These are phyloP conservation scores for Drosophila mercatorum DNA, from an alignment of 2,888 invertebrate genomes.

Conservation along the genomic window DNA sequence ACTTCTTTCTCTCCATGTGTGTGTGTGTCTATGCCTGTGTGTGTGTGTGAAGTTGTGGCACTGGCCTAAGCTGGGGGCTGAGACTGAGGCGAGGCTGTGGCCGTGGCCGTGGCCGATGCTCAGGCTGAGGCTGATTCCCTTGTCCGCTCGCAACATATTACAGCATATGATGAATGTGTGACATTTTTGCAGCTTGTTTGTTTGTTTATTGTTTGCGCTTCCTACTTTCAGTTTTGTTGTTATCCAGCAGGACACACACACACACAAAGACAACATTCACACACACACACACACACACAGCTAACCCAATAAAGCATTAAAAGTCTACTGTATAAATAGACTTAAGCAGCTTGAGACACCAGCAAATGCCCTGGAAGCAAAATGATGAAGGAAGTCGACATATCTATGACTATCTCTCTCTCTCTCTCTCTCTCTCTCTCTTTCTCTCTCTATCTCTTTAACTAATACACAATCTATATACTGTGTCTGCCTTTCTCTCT, in stretches of 20 bases:
- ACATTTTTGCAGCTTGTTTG: constrained; percentile 72
- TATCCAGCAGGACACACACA: constrained; percentile 9
- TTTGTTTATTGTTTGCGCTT: constrained; percentile 63
- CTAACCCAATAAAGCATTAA: constrained; percentile 8
- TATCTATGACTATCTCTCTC: too few species aligned
- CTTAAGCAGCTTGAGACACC: not conserved
- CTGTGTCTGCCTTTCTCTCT: too few species aligned
- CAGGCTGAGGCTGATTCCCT: constrained; percentile 9
- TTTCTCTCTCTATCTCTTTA: too few species aligned
- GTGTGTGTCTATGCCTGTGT: too few species aligned
- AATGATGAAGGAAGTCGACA: too few species aligned
- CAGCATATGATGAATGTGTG: constrained; percentile 69
- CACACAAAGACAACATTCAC: not conserved
- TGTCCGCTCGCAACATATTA: constrained; percentile 25
- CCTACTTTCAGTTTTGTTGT: constrained; percentile 28
- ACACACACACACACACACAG: not conserved
- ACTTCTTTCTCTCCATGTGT: not conserved
- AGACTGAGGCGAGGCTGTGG: too few species aligned
- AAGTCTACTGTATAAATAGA: not conserved
- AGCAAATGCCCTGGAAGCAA: not conserved
- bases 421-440: too few species aligned
- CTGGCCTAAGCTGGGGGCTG: too few species aligned
- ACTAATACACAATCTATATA: too few species aligned
- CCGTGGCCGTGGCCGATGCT: not conserved
- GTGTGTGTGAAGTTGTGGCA: too few species aligned